Base-by-base conservation (phyloP, 2,797 vertebrate genomes). In the Lagocephalus sceleratus region DNA sequence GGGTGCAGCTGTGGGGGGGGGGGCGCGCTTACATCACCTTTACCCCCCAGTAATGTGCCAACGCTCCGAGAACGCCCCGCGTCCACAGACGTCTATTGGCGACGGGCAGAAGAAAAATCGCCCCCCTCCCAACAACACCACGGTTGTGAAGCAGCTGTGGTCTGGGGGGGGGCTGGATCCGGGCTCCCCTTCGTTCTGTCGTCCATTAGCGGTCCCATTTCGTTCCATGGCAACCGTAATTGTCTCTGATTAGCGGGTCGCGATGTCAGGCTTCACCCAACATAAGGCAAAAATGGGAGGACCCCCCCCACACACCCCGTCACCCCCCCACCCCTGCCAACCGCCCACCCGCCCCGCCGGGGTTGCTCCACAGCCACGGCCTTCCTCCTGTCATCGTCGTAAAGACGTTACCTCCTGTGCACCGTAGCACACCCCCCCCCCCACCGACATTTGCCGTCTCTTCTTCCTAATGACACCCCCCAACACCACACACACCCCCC, bases 1-100 rank as follows among this genome's bases (percentile, higher is more conserved):
- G 60, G 66, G 47, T 54, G 58, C 58, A 58, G 40, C 65, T 73
- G 59, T 62, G 39, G 47, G 51, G 59, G 70, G 75, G 57, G 70
- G 75, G 57, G 35, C 62, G 60, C 70, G 70, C 87, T 90, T 78
- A 88, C 88, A 85, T 90, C 88, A 91, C 73, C 84, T 84, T 79
- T 78, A 72, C 71, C 57, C 54, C 57, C 54, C 82, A 85, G 70
- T 89, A 85, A 73, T 63, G 66, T 73, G 71, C 48, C 55, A n/a
- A 49, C 57, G 68, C 53, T 71, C 71, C 78, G 66, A 66, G 55
- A 62, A 66, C 55, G 23, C 49, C 47, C 66, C 19, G 26, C 77
- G 10, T 57, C 51, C 71, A 57, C 73, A 75, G 54, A 76, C 57
- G n/a, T n/a, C n/a, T n/a, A n/a, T n/a, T n/a, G n/a, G n/a, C n/a